phyloP scores from a whole-genome alignment of 2,113 vertebrate genomes.

The Aspidoscelis tigris region DNA sequence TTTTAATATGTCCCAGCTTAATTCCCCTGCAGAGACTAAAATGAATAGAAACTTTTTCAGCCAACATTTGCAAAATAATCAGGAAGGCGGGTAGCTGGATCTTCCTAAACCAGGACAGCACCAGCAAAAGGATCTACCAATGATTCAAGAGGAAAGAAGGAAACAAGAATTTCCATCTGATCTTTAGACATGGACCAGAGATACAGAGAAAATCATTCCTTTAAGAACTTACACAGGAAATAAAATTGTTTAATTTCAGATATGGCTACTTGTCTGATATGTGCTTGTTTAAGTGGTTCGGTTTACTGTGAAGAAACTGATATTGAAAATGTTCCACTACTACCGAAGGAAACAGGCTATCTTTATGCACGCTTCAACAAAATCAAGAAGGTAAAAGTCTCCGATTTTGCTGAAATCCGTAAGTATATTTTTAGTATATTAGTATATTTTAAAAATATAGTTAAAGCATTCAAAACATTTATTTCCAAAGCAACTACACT shows the following conservation, averaged over 20 bases:
- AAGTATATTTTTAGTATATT: conserved; percentile 64
- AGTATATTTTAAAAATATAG: background rate
- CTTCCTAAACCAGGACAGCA: too few species aligned
- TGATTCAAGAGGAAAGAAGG: background rate
- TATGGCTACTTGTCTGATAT: conserved; percentile 92
- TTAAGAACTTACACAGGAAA: background rate
- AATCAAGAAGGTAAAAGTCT: conserved; percentile 89
- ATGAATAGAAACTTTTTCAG: too few species aligned
- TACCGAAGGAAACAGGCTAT: conserved; percentile 95
- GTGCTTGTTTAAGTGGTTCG: conserved; percentile 93
- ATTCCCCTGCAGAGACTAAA: too few species aligned
- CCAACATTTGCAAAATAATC: too few species aligned
- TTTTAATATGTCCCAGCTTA: too few species aligned
- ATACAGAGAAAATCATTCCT: background rate
- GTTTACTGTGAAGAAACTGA: conserved; percentile 96
- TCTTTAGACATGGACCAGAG: too few species aligned
- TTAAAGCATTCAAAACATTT: background rate
- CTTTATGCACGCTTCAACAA: conserved; percentile 96
- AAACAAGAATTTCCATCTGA: too few species aligned
- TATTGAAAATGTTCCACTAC: conserved; percentile 85
- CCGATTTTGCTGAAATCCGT: conserved; percentile 92
- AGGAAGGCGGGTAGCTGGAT: too few species aligned
- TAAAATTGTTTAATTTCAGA: conserved; percentile 72
- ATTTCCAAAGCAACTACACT: too few species aligned
- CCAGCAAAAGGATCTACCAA: too few species aligned